These are phyloP conservation scores for Gila robusta DNA, from an alignment of 2,797 vertebrate genomes.

Conservation along the genomic window DNA sequence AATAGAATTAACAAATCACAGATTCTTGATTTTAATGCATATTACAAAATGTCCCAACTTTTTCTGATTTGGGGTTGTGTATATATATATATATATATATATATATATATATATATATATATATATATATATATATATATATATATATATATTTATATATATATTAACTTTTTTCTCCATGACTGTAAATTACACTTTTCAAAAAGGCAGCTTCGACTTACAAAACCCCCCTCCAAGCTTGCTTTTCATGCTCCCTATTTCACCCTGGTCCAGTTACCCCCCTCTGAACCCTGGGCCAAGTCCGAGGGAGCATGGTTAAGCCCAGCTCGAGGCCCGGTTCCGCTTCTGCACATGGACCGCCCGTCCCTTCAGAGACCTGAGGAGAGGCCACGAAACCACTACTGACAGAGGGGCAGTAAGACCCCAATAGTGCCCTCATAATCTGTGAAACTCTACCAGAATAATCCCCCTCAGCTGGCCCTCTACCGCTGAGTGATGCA, in stretches of 20 bases:
- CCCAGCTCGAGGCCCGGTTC: slow-evolving; percentile 31
- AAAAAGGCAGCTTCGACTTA: background rate
- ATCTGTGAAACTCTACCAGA: slow-evolving; percentile 84
- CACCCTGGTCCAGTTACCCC: slow-evolving; percentile 30
- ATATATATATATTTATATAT: background rate
- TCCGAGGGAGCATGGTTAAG: slow-evolving; percentile 25
- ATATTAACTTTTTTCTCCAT: background rate
- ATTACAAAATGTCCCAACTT: too few species aligned
- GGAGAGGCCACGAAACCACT: slow-evolving; percentile 54
- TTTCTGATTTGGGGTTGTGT: too few species aligned
- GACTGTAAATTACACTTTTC: slow-evolving; percentile 4
- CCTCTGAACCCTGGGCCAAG: slow-evolving; percentile 39
- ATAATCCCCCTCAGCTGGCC: slow-evolving; percentile 78
- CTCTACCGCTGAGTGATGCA: slow-evolving; percentile 76
- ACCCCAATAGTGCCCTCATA: slow-evolving; percentile 70
- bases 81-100: too few species aligned
- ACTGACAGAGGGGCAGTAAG: slow-evolving; percentile 50
- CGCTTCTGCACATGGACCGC: slow-evolving; percentile 39
- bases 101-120: too few species aligned
- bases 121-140: too few species aligned
- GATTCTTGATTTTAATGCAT: too few species aligned
- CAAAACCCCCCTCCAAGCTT: background rate
- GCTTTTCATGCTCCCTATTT: slow-evolving; percentile 33
- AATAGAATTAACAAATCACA: too few species aligned
- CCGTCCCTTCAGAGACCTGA: slow-evolving; percentile 39